Base-by-base conservation (phyloP, 2,113 vertebrate genomes). In the Struthidea cinerea region DNA sequence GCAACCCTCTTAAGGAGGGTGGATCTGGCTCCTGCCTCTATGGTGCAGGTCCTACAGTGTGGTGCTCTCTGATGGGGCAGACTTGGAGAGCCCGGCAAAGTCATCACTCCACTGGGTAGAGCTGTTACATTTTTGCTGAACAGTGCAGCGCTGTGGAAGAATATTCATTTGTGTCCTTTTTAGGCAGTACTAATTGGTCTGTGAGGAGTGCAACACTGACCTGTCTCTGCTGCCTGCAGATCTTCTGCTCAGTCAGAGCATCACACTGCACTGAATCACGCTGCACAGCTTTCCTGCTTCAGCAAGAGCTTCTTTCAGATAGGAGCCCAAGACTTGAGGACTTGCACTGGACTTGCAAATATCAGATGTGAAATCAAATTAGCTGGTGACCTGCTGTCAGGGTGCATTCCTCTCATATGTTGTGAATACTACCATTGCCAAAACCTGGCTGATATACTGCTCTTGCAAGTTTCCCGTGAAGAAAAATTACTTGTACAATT, bases 261-360 rank as follows among this genome's bases (percentile, higher is more conserved):
- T 24, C 0, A 0, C 35, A 3, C 10, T 24, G 64, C 30, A 17
- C 46, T 19, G 60, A 78, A n/a, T 46, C 47, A 16, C 0, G 0
- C 46, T 30, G 7, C 6, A 8, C 19, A 83, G 33, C 21, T 39
- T 55, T 69, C 53, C 82, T 76, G 19, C 70, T 57, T 49, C 67
- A 17, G 35, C 33, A 46, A 80, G 61, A n/a, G 19, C 19, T 87
- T 61, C 55, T 69, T 74, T 67, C 69, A 41, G 32, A 22, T 4
- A 21, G 18, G 7, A 16, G 23, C 16, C 4, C 35, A 71, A 39
- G 23, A 50, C 64, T 21, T 39, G 28, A 69, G 39, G 37, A 22
- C 50, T 69, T 77, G 32, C 5, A 1, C 27, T 53, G 28, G 19
- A 35, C 60, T 56, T 81, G 21, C 1, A 6, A n/a, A 24, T 47